Conservation (phyloP, 2,888 invertebrate species). For the Dione juno region DNA sequence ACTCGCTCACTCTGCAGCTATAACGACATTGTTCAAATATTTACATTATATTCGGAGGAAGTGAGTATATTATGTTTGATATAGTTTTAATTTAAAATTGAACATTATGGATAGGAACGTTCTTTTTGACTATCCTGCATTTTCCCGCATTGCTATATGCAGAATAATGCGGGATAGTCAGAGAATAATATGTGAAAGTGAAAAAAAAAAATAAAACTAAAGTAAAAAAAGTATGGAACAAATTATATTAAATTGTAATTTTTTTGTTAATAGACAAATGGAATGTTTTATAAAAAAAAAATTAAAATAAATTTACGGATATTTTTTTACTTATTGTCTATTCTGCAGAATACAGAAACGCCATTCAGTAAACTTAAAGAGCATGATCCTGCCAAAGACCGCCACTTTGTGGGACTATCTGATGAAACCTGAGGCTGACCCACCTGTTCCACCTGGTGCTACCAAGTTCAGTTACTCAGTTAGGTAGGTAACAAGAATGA, state of each 20-base stretch:
- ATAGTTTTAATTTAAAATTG: neutral
- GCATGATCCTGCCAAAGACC: slow-evolving; percentile 62
- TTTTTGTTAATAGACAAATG: too few relatives aligned
- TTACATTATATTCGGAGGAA: slow-evolving; percentile 85
- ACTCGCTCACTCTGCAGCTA: slow-evolving; percentile 88
- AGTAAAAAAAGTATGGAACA: too few relatives aligned
- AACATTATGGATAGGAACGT: too few relatives aligned
- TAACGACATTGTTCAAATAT: slow-evolving; percentile 88
- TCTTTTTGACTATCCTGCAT: too few relatives aligned
- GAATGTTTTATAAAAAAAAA: too few relatives aligned
- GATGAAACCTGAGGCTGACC: slow-evolving; percentile 79
- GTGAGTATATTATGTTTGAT: slow-evolving; percentile 67
- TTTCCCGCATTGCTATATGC: too few relatives aligned
- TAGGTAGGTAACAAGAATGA: slow-evolving; percentile 60
- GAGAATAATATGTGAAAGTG: too few relatives aligned
- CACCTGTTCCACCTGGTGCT: slow-evolving; percentile 89
- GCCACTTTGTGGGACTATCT: slow-evolving; percentile 65
- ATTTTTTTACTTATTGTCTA: neutral
- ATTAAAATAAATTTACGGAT: too few relatives aligned
- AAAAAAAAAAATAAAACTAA: too few relatives aligned
- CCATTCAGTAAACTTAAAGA: slow-evolving; percentile 62
- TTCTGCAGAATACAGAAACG: slow-evolving; percentile 64
- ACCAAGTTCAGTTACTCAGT: slow-evolving; percentile 89
- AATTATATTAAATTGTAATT: too few relatives aligned
- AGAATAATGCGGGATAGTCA: too few relatives aligned